These are phyloP conservation scores for Habroteleia sp. DNA, from an alignment of 2,888 invertebrate species.

Conservation along the genomic window DNA sequence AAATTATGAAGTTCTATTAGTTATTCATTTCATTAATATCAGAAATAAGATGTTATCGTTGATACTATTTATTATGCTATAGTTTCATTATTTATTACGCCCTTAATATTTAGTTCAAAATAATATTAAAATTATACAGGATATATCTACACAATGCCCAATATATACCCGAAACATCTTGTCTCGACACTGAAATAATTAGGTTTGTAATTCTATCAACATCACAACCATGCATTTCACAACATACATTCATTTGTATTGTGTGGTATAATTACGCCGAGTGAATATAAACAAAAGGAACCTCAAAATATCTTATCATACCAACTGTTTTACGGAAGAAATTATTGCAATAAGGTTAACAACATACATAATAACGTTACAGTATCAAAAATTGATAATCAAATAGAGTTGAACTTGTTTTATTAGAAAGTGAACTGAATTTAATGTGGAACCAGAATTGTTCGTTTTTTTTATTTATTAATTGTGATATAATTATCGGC, in stretches of 20 bases:
- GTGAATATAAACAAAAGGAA: constrained; percentile 25
- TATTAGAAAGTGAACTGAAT: too few relatives aligned
- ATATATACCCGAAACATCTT: constrained; percentile 20
- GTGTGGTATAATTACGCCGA: not conserved
- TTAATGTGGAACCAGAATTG: not conserved
- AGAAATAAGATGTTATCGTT: too few relatives aligned
- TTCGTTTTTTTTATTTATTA: not conserved
- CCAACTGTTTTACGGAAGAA: constrained; percentile 4
- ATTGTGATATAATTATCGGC: constrained; percentile 1
- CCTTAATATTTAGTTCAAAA: too few relatives aligned
- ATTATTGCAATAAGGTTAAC: too few relatives aligned
- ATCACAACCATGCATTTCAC: constrained; percentile 4
- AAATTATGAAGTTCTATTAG: too few relatives aligned
- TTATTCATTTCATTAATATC: too few relatives aligned
- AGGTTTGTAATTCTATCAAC: constrained; percentile 19
- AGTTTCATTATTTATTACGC: too few relatives aligned
- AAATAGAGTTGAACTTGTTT: not conserved
- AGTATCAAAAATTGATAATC: not conserved
- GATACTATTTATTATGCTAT: too few relatives aligned
- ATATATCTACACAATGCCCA: too few relatives aligned
- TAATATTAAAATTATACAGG: too few relatives aligned
- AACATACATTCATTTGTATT: not conserved
- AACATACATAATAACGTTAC: not conserved
- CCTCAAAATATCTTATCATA: constrained; percentile 7
- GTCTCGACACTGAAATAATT: constrained; percentile 20